Conservation (phyloP, 2,888 invertebrate genomes). For the Lasioglossum lativentre region DNA sequence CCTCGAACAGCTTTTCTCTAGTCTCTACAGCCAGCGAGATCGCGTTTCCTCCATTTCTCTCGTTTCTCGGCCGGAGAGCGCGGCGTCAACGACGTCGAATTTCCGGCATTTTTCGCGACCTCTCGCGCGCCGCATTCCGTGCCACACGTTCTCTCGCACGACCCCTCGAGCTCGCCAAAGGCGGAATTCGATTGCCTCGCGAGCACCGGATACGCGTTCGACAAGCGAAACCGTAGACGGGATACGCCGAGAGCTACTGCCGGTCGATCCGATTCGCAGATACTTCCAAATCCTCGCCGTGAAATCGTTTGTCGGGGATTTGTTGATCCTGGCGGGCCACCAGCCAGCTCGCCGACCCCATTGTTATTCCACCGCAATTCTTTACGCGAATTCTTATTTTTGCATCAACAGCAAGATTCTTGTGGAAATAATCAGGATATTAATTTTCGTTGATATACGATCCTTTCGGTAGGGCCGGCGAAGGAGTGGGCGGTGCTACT, state of each 20-base stretch:
- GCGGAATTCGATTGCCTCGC: slow-evolving; percentile 17
- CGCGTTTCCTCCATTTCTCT: slow-evolving; percentile 20
- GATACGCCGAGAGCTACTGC: neutral
- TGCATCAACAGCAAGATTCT: neutral
- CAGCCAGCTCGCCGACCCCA: neutral
- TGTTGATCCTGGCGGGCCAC: neutral
- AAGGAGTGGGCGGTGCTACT: neutral
- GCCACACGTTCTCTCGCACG: neutral
- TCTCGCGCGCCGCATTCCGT: neutral
- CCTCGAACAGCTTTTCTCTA: neutral
- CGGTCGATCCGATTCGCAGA: neutral
- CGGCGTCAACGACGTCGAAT: slow-evolving; percentile 28
- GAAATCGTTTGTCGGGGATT: neutral
- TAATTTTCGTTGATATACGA: neutral
- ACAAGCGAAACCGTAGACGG: slow-evolving; percentile 8
- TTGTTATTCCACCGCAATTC: neutral
- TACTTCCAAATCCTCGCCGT: neutral
- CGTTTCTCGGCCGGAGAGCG: slow-evolving; percentile 14
- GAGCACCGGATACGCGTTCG: slow-evolving; percentile 9
- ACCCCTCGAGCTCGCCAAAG: slow-evolving; percentile 13
- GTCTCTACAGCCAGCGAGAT: neutral
- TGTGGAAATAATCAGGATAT: neutral
- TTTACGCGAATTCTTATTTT: neutral
- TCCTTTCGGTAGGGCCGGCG: neutral
- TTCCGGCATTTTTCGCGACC: slow-evolving; percentile 27